A percentile compares a stretch with the other conserved stretches of the same genome.
Evolutionary conservation across 2,113 vertebrate genomes (phyloP).

Genomic region (Vulpes lagopus): DNA sequence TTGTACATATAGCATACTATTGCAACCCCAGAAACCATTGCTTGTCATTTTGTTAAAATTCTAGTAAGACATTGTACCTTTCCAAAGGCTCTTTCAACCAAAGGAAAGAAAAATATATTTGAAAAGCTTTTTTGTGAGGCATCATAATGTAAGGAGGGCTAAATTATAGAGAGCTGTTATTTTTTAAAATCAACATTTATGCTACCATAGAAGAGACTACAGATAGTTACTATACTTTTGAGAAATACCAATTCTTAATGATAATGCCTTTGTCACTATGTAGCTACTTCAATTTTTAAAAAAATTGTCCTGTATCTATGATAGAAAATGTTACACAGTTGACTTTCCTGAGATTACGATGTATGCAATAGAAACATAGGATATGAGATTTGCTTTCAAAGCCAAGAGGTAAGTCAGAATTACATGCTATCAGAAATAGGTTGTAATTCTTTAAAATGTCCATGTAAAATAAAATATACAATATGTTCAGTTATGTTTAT

Average conservation of each 20-base stretch:
- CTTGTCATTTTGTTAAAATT: not conserved
- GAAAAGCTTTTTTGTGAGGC: not conserved
- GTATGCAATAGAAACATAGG: not conserved
- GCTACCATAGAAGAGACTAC: not conserved
- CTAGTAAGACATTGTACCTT: not conserved
- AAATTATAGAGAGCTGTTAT: not conserved
- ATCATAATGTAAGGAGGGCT: not conserved
- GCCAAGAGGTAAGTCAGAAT: not conserved
- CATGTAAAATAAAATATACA: not conserved
- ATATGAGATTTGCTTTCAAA: not conserved
- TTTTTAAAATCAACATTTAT: constrained; percentile 6
- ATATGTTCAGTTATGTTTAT: not conserved
- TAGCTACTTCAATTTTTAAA: not conserved
- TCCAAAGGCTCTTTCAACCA: not conserved
- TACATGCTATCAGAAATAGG: not conserved
- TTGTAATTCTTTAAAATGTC: constrained; percentile 24
- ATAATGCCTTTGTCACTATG: not conserved
- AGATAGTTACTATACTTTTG: not conserved
- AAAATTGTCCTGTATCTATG: not conserved
- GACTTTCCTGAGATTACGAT: constrained; percentile 15
- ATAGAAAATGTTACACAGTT: not conserved
- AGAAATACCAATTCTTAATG: not conserved
- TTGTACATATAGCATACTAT: not conserved
- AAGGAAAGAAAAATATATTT: not conserved
- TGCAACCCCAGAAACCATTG: not conserved